phyloP scores from a whole-genome alignment of 2,113 vertebrate genomes.

The Tautogolabrus adspersus region DNA sequence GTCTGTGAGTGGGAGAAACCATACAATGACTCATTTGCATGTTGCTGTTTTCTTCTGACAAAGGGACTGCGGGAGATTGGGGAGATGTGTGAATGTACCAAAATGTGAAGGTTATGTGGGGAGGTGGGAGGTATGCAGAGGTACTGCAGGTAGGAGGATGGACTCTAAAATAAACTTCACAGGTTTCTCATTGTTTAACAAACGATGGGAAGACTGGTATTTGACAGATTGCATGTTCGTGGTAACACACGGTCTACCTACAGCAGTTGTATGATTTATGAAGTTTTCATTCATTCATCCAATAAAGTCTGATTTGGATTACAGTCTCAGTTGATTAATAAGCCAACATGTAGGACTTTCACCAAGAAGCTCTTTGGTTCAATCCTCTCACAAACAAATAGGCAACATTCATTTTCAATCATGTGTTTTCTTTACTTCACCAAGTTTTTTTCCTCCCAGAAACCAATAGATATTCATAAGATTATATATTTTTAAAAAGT shows the following conservation, averaged over 20 bases:
- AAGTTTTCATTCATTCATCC: background rate
- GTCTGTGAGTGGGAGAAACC: constrained; percentile 25
- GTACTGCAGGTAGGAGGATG: constrained; percentile 4
- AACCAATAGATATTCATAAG: no score
- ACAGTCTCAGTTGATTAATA: no score
- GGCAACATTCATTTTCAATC: no score
- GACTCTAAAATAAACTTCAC: constrained; percentile 4
- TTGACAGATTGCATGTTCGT: background rate
- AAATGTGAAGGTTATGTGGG: constrained; percentile 24
- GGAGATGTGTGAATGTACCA: constrained; percentile 38
- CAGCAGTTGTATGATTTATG: background rate
- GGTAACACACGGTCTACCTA: background rate
- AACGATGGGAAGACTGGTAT: constrained; percentile 9
- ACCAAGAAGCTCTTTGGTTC: no score
- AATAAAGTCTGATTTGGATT: no score
- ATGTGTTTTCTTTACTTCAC: no score
- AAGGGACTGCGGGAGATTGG: background rate
- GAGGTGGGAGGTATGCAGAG: constrained; percentile 23
- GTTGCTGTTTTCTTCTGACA: constrained; percentile 17
- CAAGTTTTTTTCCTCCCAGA: no score
- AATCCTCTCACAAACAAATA: no score
- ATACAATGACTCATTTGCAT: constrained; percentile 37
- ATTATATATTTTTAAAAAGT: no score
- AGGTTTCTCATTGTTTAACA: constrained; percentile 2
- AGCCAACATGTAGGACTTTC: no score